These are phyloP conservation scores for Branchipolynoe longqiensis DNA, from an alignment of 2,888 invertebrate genomes.

Conservation along the genomic window DNA sequence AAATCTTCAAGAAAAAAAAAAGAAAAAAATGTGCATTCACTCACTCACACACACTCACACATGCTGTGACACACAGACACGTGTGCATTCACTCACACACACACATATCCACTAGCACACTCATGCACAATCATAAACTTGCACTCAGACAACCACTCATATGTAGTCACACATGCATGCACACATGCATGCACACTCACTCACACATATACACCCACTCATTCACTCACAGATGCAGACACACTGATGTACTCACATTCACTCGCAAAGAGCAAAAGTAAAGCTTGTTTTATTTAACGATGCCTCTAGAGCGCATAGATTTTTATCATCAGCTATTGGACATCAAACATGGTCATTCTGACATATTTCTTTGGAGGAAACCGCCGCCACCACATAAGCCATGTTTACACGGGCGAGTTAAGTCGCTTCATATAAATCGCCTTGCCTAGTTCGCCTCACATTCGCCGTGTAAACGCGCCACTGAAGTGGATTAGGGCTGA, in stretches of 20 bases:
- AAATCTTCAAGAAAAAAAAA: background rate
- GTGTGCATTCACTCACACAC: slow-evolving; percentile 7
- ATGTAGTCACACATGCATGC: background rate
- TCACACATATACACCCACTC: background rate
- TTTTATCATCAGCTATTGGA: too few species aligned
- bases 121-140: background rate
- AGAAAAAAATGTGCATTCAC: background rate
- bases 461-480: too few species aligned
- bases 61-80: background rate
- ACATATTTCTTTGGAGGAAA: too few species aligned
- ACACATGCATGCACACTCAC: background rate
- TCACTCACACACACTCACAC: background rate
- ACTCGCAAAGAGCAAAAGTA: too few species aligned
- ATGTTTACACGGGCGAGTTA: too few species aligned
- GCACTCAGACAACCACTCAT: background rate
- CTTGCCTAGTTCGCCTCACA: too few species aligned
- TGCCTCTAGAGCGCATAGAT: too few species aligned
- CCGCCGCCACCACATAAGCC: too few species aligned
- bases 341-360: too few species aligned
- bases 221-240: background rate
- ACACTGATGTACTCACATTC: background rate
- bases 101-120: slow-evolving; percentile 2
- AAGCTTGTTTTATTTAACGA: too few species aligned
- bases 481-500: too few species aligned
- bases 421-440: too few species aligned